Conservation (phyloP, 2,113 vertebrate species). For the Tyrannus savana region DNA sequence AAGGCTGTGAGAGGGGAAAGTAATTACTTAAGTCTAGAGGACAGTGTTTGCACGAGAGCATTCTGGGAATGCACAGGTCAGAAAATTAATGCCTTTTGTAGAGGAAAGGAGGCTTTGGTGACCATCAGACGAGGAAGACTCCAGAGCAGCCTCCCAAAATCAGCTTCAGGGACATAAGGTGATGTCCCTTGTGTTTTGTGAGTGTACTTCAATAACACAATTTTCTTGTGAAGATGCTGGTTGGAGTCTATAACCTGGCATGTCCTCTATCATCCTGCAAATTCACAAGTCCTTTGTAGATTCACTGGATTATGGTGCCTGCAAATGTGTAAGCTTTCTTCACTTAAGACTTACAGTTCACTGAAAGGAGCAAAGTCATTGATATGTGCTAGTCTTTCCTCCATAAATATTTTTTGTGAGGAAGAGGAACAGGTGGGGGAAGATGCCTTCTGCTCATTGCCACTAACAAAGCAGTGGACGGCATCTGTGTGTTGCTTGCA, state of each 20-base stretch:
- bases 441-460: background rate
- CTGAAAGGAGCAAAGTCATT: background rate
- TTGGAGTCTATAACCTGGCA: background rate
- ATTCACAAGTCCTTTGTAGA: background rate
- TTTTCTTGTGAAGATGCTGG: background rate
- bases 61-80: background rate
- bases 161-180: background rate
- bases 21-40: background rate
- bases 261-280: background rate
- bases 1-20: background rate
- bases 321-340: background rate
- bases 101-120: background rate
- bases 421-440: background rate
- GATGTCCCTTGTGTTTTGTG: background rate
- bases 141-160: background rate
- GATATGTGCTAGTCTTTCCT: background rate
- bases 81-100: background rate
- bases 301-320: background rate
- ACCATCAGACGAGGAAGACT: background rate
- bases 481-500: background rate
- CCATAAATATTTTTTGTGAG: background rate
- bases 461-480: background rate
- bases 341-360: background rate
- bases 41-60: background rate
- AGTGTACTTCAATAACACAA: background rate